Evolutionary conservation across 1,140 invertebrate species (phyloP).

Genomic region (Pachypeltis micranthus): DNA sequence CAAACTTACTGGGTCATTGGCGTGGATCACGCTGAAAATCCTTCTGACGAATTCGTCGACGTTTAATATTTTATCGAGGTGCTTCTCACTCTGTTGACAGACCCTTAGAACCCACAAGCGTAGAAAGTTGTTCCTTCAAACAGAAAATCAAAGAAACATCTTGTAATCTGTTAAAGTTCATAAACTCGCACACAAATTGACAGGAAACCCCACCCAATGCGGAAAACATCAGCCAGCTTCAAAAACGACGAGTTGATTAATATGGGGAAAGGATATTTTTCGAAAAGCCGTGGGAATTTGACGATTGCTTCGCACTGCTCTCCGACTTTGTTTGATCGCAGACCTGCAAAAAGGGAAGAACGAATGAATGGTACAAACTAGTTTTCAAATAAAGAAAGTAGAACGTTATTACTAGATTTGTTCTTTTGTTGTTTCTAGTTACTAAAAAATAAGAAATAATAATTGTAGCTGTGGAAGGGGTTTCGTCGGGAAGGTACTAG

Average conservation of each 20-base stretch:
- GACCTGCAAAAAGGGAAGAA: slow-evolving; percentile 45
- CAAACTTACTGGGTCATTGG: slow-evolving; percentile 71
- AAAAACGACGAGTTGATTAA: slow-evolving; percentile 91
- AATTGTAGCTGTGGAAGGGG: too few species aligned
- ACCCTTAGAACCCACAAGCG: slow-evolving; percentile 86
- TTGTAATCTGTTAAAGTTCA: slow-evolving; percentile 8
- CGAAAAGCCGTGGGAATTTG: slow-evolving; percentile 82
- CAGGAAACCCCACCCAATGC: slow-evolving; percentile 52
- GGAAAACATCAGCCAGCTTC: slow-evolving; percentile 89
- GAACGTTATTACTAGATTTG: not conserved
- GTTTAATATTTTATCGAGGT: slow-evolving; percentile 91
- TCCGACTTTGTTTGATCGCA: slow-evolving; percentile 77
- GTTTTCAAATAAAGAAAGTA: not conserved
- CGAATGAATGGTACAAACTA: too few species aligned
- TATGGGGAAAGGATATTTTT: slow-evolving; percentile 94
- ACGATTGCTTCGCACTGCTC: slow-evolving; percentile 96
- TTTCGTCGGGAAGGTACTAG: too few species aligned
- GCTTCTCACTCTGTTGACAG: slow-evolving; percentile 89
- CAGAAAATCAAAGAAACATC: slow-evolving; percentile 25
- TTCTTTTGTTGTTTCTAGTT: not conserved
- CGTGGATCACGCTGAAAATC: slow-evolving; percentile 91
- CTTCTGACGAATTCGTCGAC: slow-evolving; percentile 89
- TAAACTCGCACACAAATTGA: not conserved
- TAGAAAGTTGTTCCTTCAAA: slow-evolving; percentile 82
- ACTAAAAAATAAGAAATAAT: too few species aligned